Conservation (phyloP, 2,113 vertebrate genomes). For the Leiothrix lutea region DNA sequence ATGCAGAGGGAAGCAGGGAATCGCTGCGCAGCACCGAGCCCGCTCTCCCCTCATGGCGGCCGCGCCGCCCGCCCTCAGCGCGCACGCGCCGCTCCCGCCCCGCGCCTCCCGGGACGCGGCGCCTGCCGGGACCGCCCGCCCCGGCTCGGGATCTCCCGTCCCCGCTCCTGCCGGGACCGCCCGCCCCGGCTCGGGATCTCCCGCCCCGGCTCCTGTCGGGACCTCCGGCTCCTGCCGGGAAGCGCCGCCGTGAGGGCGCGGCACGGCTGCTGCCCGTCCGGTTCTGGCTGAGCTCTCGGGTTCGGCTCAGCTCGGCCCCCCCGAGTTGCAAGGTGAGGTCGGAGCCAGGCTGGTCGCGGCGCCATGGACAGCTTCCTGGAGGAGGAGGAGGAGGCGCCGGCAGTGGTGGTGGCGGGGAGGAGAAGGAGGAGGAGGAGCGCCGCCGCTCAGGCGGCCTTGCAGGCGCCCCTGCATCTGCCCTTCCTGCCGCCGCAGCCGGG, state of each 20-base stretch:
- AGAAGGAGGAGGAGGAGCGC: fast-evolving
- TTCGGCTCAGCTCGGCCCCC: background rate
- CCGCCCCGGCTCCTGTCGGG: background rate
- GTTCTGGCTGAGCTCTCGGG: fast-evolving
- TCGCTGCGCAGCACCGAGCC: fast-evolving
- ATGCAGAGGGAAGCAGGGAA: fast-evolving
- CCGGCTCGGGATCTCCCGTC: too few relatives aligned
- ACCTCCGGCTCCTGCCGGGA: background rate
- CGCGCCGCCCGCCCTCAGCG: fast-evolving
- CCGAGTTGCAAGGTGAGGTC: background rate
- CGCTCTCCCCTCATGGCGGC: fast-evolving
- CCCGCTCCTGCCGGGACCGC: background rate
- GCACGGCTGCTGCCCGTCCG: background rate
- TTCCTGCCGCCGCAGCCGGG: background rate
- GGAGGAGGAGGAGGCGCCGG: background rate
- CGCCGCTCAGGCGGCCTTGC: fast-evolving
- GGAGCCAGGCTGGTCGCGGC: background rate
- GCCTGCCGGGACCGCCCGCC: background rate
- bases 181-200: too few relatives aligned
- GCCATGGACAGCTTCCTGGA: background rate
- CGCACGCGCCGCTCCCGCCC: background rate
- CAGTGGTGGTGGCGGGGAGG: background rate
- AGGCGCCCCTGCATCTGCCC: background rate
- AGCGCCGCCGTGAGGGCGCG: too few relatives aligned
- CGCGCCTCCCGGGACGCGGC: background rate